phyloP scores from a whole-genome alignment of 2,888 invertebrate genomes.

The Melolontha melolontha region DNA sequence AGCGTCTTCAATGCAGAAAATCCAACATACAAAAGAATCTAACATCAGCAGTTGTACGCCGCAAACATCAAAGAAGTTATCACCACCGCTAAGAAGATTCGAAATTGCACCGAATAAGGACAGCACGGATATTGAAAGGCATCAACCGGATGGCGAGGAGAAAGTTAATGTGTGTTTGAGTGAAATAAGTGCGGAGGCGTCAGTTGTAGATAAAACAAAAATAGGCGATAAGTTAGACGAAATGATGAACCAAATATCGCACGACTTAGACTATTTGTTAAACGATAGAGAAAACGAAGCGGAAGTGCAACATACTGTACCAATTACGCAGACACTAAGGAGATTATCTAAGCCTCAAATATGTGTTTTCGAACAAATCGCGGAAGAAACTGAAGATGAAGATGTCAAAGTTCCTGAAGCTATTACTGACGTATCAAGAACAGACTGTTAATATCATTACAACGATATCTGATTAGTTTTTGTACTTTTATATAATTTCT shows the following conservation, averaged over 20 bases:
- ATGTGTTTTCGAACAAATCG: slow-evolving; percentile 57
- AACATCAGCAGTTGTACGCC: slow-evolving; percentile 33
- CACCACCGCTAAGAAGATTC: slow-evolving; percentile 35
- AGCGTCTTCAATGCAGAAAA: slow-evolving; percentile 55
- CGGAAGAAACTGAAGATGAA: slow-evolving; percentile 55
- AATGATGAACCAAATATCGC: slow-evolving; percentile 84
- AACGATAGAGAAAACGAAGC: slow-evolving; percentile 68
- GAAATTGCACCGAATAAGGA: slow-evolving; percentile 44
- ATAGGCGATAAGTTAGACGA: slow-evolving; percentile 67
- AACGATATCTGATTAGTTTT: background rate
- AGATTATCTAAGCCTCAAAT: slow-evolving; percentile 56
- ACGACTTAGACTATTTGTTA: slow-evolving; percentile 84
- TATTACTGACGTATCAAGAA: slow-evolving; percentile 50
- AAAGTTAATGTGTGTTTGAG: slow-evolving; percentile 37
- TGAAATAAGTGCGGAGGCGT: background rate
- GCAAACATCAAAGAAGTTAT: slow-evolving; percentile 34
- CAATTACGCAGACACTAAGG: slow-evolving; percentile 48
- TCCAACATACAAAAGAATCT: slow-evolving; percentile 7
- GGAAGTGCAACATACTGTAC: slow-evolving; percentile 36
- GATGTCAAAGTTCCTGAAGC: slow-evolving; percentile 50
- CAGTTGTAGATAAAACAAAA: slow-evolving; percentile 60
- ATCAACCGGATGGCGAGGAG: slow-evolving; percentile 60
- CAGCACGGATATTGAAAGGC: slow-evolving; percentile 51
- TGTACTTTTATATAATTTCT: background rate
- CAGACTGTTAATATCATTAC: slow-evolving; percentile 45